Conservation (phyloP, 2,888 invertebrate species). For the Polymixis lichenea region DNA sequence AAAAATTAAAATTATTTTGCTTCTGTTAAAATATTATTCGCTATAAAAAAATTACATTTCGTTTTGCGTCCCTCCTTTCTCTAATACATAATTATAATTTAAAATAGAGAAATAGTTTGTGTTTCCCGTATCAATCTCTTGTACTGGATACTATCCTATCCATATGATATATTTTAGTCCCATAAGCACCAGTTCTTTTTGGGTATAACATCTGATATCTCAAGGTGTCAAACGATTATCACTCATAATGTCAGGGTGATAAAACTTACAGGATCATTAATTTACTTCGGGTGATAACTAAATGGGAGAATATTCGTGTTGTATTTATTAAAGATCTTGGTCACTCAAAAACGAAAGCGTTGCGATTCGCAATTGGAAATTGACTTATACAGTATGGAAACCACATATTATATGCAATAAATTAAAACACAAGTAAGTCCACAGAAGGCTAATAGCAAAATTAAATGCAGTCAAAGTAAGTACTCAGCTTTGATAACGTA, state of each 20-base stretch:
- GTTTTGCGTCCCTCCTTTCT: neutral
- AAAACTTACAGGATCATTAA: too few species aligned
- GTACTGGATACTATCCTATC: slow-evolving; percentile 45
- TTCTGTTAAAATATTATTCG: too few species aligned
- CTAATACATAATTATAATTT: neutral
- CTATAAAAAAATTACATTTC: too few species aligned
- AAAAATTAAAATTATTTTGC: too few species aligned
- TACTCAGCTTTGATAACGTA: too few species aligned
- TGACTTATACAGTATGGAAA: too few species aligned
- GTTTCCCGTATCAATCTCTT: slow-evolving; percentile 47
- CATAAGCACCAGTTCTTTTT: neutral
- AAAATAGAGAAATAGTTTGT: slow-evolving; percentile 40
- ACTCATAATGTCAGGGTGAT: neutral
- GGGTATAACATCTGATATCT: neutral
- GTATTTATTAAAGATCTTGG: neutral
- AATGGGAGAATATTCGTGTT: slow-evolving; percentile 8
- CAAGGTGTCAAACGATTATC: slow-evolving; percentile 3
- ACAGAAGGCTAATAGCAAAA: too few species aligned
- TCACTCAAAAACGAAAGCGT: neutral
- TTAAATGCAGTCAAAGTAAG: too few species aligned
- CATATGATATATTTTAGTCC: neutral
- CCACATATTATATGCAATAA: too few species aligned
- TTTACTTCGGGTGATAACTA: neutral
- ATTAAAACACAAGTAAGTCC: too few species aligned
- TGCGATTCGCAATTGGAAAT: too few species aligned